Conservation (phyloP, 2,888 invertebrate genomes). For the Baccha elongata region DNA sequence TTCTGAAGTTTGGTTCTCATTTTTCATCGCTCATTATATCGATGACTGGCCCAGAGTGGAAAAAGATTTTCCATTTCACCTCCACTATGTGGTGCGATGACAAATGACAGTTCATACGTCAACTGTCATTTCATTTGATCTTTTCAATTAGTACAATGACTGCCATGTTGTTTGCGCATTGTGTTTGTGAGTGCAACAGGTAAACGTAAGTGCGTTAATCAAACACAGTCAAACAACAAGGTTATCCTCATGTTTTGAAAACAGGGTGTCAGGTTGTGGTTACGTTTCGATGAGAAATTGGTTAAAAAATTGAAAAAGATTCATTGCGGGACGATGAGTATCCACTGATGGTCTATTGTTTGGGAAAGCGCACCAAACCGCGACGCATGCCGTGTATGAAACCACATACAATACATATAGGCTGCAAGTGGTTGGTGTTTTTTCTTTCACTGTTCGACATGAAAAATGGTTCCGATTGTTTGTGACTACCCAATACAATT, state of each 20-base stretch:
- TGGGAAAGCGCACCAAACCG: conserved; percentile 8
- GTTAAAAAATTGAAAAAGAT: conserved; percentile 32
- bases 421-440: conserved; percentile 31
- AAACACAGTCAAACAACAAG: conserved; percentile 12
- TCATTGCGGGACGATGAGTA: conserved; percentile 12
- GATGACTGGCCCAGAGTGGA: conserved; percentile 1
- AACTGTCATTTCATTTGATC: conserved; percentile 54
- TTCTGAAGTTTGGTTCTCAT: conserved; percentile 10
- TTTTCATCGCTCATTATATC: conserved; percentile 69
- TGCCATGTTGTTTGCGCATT: conserved; percentile 4
- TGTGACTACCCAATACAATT: conserved; percentile 55
- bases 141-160: conserved; percentile 50
- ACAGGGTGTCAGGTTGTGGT: conserved; percentile 45
- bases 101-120: conserved; percentile 67
- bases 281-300: not conserved
- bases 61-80: conserved; percentile 28
- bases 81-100: conserved; percentile 48
- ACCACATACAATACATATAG: conserved; percentile 27
- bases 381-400: conserved; percentile 25
- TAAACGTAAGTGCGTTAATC: conserved; percentile 52
- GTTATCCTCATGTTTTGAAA: conserved; percentile 36
- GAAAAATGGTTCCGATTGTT: conserved; percentile 68
- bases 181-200: conserved; percentile 42
- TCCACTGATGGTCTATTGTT: conserved; percentile 21
- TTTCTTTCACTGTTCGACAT: conserved; percentile 24